A percentile compares a stretch with the other conserved stretches of the same genome.
Conservation (phyloP, 2,113 vertebrate species). For the Numida meleagris region DNA sequence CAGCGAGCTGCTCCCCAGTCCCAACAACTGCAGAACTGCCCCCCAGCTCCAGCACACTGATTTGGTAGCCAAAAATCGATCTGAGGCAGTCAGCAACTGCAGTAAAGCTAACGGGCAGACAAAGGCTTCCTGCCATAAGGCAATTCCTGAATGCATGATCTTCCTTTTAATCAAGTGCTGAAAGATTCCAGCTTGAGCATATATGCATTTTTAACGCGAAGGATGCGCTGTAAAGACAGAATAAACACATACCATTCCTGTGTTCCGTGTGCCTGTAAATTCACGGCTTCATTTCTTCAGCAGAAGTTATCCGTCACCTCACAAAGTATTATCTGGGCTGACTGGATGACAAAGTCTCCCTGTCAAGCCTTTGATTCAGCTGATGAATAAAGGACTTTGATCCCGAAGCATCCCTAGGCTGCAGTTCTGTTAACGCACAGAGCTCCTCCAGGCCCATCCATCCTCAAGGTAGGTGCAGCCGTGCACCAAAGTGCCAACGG, state of each 20-base stretch:
- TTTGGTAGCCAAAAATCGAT: slow-evolving; percentile 76
- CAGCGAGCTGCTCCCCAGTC: slow-evolving; percentile 40
- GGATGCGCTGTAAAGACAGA: neutral
- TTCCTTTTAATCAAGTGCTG: slow-evolving; percentile 16
- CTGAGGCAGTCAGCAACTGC: slow-evolving; percentile 65
- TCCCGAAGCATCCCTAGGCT: slow-evolving; percentile 53
- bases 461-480: slow-evolving; percentile 69
- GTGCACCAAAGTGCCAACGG: slow-evolving; percentile 62
- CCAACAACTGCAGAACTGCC: slow-evolving; percentile 40
- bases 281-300: neutral
- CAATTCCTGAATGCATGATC: slow-evolving; percentile 34
- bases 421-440: slow-evolving; percentile 56
- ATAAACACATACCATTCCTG: neutral
- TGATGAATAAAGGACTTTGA: slow-evolving; percentile 68
- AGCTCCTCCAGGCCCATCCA: slow-evolving; percentile 62
- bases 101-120: slow-evolving; percentile 70
- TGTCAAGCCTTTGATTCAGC: slow-evolving; percentile 62
- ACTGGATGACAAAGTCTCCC: slow-evolving; percentile 14
- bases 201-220: neutral
- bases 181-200: neutral
- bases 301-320: slow-evolving; percentile 44
- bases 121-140: slow-evolving; percentile 72
- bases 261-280: neutral
- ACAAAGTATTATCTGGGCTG: slow-evolving; percentile 47
- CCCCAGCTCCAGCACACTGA: slow-evolving; percentile 53